A percentile compares a stretch with the other conserved stretches of the same genome.
These are phyloP conservation scores for Peromyscus leucopus DNA, from an alignment of 2,113 vertebrate genomes.

Conservation along the genomic window DNA sequence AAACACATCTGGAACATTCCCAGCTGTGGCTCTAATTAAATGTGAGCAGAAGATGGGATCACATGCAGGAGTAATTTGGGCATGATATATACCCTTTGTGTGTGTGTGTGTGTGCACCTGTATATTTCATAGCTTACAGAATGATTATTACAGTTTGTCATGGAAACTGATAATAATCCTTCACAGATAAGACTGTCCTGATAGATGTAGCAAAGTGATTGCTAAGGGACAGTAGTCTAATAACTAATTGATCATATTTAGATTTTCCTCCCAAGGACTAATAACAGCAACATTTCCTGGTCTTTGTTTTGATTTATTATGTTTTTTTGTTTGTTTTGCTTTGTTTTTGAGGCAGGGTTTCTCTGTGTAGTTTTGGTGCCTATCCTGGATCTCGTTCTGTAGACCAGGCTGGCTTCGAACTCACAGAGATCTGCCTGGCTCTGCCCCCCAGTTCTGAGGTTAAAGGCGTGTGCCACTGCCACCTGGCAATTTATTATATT, in stretches of 20 bases:
- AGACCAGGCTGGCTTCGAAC: no score
- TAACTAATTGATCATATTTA: background rate
- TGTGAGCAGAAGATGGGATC: background rate
- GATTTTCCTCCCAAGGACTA: conserved; percentile 11
- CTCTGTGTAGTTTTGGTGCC: no score
- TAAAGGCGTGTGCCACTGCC: no score
- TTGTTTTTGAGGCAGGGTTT: no score
- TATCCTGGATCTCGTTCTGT: no score
- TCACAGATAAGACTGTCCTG: conserved; percentile 8
- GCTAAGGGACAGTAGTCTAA: background rate
- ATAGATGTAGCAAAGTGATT: background rate
- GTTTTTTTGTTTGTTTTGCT: background rate
- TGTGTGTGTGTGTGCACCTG: background rate
- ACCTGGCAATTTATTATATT: no score
- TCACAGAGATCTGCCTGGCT: no score
- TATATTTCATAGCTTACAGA: background rate
- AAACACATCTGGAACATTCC: background rate
- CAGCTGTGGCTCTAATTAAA: background rate
- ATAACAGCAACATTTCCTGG: background rate
- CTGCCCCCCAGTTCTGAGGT: no score
- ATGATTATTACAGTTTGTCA: background rate
- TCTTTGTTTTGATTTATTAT: background rate
- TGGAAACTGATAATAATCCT: background rate
- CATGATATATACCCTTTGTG: background rate
- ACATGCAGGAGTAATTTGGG: background rate